Percentiles rank a stretch among this genome's conserved stretches.
phyloP scores from a whole-genome alignment of 2,113 vertebrate species.

The Propithecus coquereli region DNA sequence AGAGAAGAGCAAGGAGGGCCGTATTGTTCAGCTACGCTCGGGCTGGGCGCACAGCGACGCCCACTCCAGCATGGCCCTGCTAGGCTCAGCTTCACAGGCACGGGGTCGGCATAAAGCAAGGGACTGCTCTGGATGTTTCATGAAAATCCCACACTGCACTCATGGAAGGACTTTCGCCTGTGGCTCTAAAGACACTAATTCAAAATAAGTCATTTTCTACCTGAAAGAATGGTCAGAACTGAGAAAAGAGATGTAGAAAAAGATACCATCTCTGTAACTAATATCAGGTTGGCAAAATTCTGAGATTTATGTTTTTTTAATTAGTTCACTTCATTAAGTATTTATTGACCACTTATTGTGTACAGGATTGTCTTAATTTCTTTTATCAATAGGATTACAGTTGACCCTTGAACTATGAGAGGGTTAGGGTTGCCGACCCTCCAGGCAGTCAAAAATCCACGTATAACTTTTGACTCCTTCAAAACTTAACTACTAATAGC shows the following conservation, averaged over 20 bases:
- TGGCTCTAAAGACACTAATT: background rate
- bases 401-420: background rate
- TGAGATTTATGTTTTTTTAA: background rate
- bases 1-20: too few relatives aligned
- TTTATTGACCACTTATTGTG: background rate
- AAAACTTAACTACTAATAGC: background rate
- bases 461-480: background rate
- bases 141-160: background rate
- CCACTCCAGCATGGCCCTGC: accelerated
- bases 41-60: too few relatives aligned
- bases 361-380: background rate
- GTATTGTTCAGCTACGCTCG: too few relatives aligned
- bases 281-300: background rate
- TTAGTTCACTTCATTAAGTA: background rate
- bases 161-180: background rate
- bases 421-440: too few relatives aligned
- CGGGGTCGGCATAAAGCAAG: background rate
- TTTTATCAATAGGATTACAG: background rate
- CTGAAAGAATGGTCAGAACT: background rate
- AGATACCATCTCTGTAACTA: background rate
- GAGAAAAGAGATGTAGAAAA: background rate
- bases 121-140: accelerated
- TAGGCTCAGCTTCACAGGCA: background rate
- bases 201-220: background rate
- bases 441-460: background rate